Conservation (phyloP, 2,888 invertebrate species). For the Blomia tropicalis region DNA sequence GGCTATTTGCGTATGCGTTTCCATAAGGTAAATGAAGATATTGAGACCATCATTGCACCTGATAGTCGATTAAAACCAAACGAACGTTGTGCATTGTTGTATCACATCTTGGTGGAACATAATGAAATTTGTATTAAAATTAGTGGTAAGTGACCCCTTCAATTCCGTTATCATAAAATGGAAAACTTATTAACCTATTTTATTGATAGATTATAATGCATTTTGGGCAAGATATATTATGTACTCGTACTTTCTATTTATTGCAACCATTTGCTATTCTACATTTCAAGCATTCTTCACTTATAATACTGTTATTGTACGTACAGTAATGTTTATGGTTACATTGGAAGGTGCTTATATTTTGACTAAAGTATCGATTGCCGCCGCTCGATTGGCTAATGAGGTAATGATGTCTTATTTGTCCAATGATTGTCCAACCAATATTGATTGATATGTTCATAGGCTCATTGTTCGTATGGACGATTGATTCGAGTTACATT, state of each 20-base stretch:
- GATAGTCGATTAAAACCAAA: constrained; percentile 22
- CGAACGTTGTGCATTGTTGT: constrained; percentile 17
- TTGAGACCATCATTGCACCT: constrained; percentile 22
- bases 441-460: background rate
- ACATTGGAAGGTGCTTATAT: constrained; percentile 20
- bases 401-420: constrained; percentile 10
- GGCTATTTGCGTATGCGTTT: constrained; percentile 23
- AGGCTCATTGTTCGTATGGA: constrained; percentile 22
- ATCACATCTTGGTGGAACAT: constrained; percentile 21
- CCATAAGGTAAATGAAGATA: constrained; percentile 23
- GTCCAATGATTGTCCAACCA: background rate
- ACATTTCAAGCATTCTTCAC: constrained; percentile 25
- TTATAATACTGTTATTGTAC: constrained; percentile 12
- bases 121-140: constrained; percentile 23
- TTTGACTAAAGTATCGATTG: constrained; percentile 18
- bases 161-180: background rate
- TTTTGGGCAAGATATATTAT: constrained; percentile 24
- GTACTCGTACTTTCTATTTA: constrained; percentile 23
- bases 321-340: constrained; percentile 19
- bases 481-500: constrained; percentile 23
- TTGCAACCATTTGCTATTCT: constrained; percentile 21
- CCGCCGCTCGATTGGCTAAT: constrained; percentile 20
- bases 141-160: constrained; percentile 4
- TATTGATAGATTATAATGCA: constrained; percentile 19
- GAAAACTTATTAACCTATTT: background rate